Evolutionary conservation across 2,113 vertebrate species (phyloP), one percentile per base, ranked within the genome.

Genomic region (Gambusia holbrooki): DNA sequence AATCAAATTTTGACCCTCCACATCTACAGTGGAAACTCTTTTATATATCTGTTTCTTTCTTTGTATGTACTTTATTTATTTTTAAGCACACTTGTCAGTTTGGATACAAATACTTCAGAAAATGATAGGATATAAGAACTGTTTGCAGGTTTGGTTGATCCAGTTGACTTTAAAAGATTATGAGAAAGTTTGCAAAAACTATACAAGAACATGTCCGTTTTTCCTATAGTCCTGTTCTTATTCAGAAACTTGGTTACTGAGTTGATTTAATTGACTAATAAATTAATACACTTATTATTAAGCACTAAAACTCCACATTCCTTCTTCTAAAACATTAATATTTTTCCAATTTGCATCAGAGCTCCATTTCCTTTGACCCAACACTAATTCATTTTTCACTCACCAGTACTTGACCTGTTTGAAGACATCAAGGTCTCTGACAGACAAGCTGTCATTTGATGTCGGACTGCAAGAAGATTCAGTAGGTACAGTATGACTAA

Each of bases 381-480:
- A 73, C 35, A 40, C n/a, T 42, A 27, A 68, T 42, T 79, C 1
- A 30, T 81, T 28, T 81, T 40, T 79, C 73, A 1, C 87, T 92
- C 86, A 86, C 58, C 92, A 99, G 98, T 99, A 97, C 93, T 93
- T 99, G 86, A 97, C 97, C 4, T 99, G 98, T 93, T 94, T 99
- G 93, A 98, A 97, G 71, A 97, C 97, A 48, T 98, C 98, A 72
- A 96, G 97, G 90, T 99, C 98, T 71, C 95, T 96, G 90, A 98
- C 97, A 7, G 98, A 99, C 93, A 99, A 99, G 92, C 95, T 99
- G 86, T 97, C 98, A 71, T 99, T 99, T 94, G 98, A 99, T 90
- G 97, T 99, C 28, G 97, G 97, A 83, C 94, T 99, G 37, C 95
- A 93, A 86, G 97, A 98, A 90, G 95, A 97, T 77, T 96, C 97